Percentiles rank a stretch among this genome's conserved stretches.
Evolutionary conservation across 2,888 invertebrate species (phyloP).

Genomic region (Stenichneumon culpator): DNA sequence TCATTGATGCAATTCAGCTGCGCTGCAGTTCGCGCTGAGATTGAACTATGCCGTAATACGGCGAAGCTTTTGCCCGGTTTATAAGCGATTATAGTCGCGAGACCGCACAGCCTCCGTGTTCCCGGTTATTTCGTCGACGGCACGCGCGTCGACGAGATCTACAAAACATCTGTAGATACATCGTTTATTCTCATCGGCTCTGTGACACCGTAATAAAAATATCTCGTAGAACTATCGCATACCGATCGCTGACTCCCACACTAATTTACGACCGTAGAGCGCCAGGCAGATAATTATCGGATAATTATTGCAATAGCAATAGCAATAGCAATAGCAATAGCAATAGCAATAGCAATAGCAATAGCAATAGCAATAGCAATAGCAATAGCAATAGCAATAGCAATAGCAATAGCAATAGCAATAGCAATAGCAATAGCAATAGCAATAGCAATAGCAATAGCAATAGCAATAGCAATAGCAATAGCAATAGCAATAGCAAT

Average conservation of each 20-base stretch:
- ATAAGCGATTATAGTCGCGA: neutral
- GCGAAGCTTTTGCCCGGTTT: conserved; percentile 9
- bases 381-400: too few relatives aligned
- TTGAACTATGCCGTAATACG: neutral
- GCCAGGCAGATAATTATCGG: neutral
- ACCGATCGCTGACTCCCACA: neutral
- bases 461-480: too few relatives aligned
- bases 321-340: neutral
- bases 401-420: too few relatives aligned
- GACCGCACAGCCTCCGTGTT: neutral
- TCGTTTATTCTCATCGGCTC: neutral
- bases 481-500: neutral
- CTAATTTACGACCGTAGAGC: conserved; percentile 16
- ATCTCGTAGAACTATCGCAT: neutral
- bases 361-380: neutral
- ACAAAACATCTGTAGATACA: neutral
- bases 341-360: neutral
- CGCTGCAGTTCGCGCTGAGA: neutral
- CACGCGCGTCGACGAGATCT: conserved; percentile 44
- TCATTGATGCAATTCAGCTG: conserved; percentile 24
- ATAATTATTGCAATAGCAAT: neutral
- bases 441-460: too few relatives aligned
- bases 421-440: neutral
- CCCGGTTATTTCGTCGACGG: neutral
- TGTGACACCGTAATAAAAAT: conserved; percentile 9